Evolutionary conservation across 1,140 invertebrate genomes (phyloP).

Genomic region (Neodiprion fabricii): DNA sequence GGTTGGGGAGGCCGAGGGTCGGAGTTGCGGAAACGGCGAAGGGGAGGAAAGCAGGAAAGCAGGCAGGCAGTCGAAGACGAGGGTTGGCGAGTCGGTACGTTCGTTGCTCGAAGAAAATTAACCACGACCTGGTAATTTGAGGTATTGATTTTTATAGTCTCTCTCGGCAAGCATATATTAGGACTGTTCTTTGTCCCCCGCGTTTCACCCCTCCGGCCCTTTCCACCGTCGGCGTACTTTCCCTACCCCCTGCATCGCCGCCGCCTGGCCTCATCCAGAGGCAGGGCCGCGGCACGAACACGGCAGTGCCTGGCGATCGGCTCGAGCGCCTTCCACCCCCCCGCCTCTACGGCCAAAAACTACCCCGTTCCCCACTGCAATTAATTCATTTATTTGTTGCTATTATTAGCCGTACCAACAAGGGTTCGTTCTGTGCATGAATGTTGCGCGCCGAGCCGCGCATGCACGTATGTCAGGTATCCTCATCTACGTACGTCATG

Average conservation of each 20-base stretch:
- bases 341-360: neutral
- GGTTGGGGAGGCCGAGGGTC: slow-evolving; percentile 22
- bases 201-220: slow-evolving; percentile 12
- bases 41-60: slow-evolving; percentile 11
- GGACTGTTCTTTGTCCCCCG: slow-evolving; percentile 45
- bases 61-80: slow-evolving; percentile 25
- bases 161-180: slow-evolving; percentile 62
- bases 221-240: neutral
- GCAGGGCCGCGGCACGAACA: neutral
- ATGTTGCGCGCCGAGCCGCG: neutral
- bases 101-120: slow-evolving; percentile 59
- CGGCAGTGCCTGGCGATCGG: slow-evolving; percentile 53
- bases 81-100: slow-evolving; percentile 30
- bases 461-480: neutral
- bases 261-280: neutral
- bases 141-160: slow-evolving; percentile 64
- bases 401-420: slow-evolving; percentile 7
- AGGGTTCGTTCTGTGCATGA: neutral
- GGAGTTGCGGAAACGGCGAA: slow-evolving; percentile 8
- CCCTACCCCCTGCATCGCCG: neutral
- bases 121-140: slow-evolving; percentile 63
- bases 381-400: slow-evolving; percentile 5
- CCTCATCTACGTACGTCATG: too few relatives aligned
- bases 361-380: neutral
- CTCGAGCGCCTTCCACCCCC: slow-evolving; percentile 27